Percentiles rank a stretch among this genome's conserved stretches.
Conservation (phyloP, 2,888 invertebrate species). For the Scaptomyza flava region DNA sequence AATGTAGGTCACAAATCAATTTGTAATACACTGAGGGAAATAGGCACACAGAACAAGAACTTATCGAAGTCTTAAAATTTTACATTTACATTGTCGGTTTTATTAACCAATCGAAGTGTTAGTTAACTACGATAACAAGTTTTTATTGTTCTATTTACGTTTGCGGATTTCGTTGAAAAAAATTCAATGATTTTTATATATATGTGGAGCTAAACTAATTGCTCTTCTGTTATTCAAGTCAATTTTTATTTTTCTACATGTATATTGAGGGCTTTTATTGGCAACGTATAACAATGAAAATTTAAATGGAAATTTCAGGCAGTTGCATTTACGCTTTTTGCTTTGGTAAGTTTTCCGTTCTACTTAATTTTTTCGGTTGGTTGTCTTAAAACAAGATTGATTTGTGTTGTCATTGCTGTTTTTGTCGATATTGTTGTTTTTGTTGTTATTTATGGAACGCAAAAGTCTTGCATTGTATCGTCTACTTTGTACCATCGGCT, state of each 20-base stretch:
- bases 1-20: constrained; percentile 42
- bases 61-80: background rate
- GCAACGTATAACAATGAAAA: constrained; percentile 2
- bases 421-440: constrained; percentile 36
- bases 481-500: constrained; percentile 14
- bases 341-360: background rate
- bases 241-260: background rate
- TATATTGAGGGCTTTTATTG: background rate
- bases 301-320: constrained; percentile 13
- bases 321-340: constrained; percentile 1
- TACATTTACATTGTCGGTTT: background rate
- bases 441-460: constrained; percentile 48
- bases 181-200: background rate
- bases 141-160: background rate
- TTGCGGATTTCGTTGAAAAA: too few species aligned
- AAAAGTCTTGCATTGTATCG: constrained; percentile 41
- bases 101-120: background rate
- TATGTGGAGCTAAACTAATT: too few species aligned
- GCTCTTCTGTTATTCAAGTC: background rate
- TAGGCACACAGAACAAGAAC: background rate
- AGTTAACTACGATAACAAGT: background rate
- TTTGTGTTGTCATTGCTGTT: constrained; percentile 46
- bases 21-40: constrained; percentile 5
- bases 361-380: constrained; percentile 8
- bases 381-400: constrained; percentile 57